Percentiles rank a stretch among this genome's conserved stretches.
These are phyloP conservation scores for Lota lota DNA, from an alignment of 2,113 vertebrate species.

Conservation along the genomic window DNA sequence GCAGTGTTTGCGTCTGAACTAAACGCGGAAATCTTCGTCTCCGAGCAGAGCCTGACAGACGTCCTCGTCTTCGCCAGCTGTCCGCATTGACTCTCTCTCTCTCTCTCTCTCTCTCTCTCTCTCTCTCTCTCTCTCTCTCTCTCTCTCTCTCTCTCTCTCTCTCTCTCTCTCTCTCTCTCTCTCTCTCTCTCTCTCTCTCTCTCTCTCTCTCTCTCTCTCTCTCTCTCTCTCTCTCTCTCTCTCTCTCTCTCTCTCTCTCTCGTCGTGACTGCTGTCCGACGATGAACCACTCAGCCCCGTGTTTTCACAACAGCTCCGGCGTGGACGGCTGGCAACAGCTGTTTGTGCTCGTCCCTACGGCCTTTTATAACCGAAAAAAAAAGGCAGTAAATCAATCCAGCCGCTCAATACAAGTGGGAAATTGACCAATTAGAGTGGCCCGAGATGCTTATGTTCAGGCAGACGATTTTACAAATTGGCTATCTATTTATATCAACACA, in stretches of 20 bases:
- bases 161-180: constrained; percentile 5
- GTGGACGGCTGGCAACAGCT: constrained; percentile 75
- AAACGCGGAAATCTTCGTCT: constrained; percentile 51
- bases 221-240: constrained; percentile 10
- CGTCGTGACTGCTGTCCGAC: constrained; percentile 56
- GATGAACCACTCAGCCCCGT: constrained; percentile 60
- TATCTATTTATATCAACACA: constrained; percentile 78
- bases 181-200: too few relatives aligned
- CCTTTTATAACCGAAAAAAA: constrained; percentile 65
- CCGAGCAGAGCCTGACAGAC: constrained; percentile 69
- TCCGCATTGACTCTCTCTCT: constrained; percentile 45
- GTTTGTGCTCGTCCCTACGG: constrained; percentile 72
- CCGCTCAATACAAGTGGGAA: constrained; percentile 82
- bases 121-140: neutral
- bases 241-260: too few relatives aligned
- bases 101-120: too few relatives aligned
- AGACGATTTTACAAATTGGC: constrained; percentile 81
- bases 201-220: too few relatives aligned
- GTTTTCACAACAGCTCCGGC: constrained; percentile 73
- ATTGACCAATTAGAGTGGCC: constrained; percentile 84
- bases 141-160: too few relatives aligned
- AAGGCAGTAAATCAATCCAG: constrained; percentile 83
- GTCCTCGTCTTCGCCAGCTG: constrained; percentile 64
- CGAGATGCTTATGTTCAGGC: constrained; percentile 80
- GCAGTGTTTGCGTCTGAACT: constrained; percentile 62